These are phyloP conservation scores for Sciurus carolinensis DNA, from an alignment of 2,797 vertebrate genomes.

Conservation along the genomic window DNA sequence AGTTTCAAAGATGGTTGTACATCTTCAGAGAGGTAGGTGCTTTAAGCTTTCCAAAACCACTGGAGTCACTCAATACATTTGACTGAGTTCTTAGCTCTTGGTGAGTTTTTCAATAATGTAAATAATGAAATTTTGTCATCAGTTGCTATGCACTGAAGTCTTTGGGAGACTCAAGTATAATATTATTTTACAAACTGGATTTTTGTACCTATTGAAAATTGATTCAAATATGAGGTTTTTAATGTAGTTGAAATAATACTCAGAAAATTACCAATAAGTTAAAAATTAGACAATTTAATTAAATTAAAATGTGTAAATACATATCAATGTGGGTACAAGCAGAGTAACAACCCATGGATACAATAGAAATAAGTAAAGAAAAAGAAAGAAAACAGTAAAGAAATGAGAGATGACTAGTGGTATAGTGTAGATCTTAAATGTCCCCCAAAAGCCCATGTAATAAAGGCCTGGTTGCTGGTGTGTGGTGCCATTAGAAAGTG, in stretches of 20 bases:
- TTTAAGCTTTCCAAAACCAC: neutral
- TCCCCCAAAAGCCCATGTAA: neutral
- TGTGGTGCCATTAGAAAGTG: neutral
- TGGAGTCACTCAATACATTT: neutral
- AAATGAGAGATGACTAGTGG: neutral
- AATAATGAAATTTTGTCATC: neutral
- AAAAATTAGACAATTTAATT: constrained; percentile 37
- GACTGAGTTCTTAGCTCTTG: neutral
- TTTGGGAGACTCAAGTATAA: neutral
- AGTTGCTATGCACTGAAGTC: neutral
- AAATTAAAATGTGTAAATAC: constrained; percentile 28
- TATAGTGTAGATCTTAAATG: neutral
- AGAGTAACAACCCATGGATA: neutral
- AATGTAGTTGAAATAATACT: constrained; percentile 52
- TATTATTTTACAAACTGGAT: constrained; percentile 18
- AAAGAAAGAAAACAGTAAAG: constrained; percentile 26
- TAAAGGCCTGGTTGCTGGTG: neutral
- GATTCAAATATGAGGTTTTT: constrained; percentile 40
- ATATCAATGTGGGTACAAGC: neutral
- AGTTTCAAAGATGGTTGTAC: neutral
- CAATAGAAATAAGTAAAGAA: neutral
- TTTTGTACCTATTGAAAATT: constrained; percentile 32
- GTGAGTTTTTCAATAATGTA: neutral
- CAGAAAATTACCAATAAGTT: constrained; percentile 10
- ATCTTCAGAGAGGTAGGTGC: neutral